Base-by-base conservation (phyloP, 2,113 vertebrate genomes). In the Chamaetylas fuelleborni region DNA sequence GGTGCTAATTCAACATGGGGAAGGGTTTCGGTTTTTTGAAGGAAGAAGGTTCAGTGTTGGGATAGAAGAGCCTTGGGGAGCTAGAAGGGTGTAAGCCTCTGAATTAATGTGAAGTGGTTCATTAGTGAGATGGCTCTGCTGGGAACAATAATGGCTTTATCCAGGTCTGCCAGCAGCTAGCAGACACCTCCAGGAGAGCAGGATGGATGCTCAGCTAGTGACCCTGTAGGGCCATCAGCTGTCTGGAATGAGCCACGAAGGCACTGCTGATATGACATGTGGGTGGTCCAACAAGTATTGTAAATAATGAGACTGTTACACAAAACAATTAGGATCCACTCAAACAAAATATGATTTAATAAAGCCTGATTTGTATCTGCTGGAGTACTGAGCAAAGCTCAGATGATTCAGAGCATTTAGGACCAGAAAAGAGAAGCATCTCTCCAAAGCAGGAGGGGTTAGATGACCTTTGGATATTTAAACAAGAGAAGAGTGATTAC, bases 381-480 rank as follows among this genome's bases (percentile, higher is more conserved):
- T 0, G 0, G 20, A 31, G 29, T 24, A 18, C 0, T 0, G 3
- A 64, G 47, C 18, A 83, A 80, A 95, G 51, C 50, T 77, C 26
- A 36, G 58, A 60, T 17, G 11, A 64, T 81, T 78, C 31, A 47
- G 51, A 84, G 13, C 33, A 56, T 86, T 64, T 71, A 92, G 56
- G 24, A 36, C 25, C 47, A 81, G 47, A 73, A 43, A 13, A 36
- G 72, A 36, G 22, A 24, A 92, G 26, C 43, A 81, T 54, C 33
- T 71, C 64, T 65, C 20, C 64, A 67, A 86, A 86, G 33, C 3
- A 8, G 66, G 60, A 93, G 9, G 18, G 15, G 64, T 86, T 91
- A 86, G 69, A 67, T 79, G 57, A 84, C 65, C 81, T 79, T 94
- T 78, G 72, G n/a, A 74, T 71, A 81, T 74, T 86, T 91, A 69